Base-by-base conservation (phyloP, 2,113 vertebrate species). In the Rhineura floridana region DNA sequence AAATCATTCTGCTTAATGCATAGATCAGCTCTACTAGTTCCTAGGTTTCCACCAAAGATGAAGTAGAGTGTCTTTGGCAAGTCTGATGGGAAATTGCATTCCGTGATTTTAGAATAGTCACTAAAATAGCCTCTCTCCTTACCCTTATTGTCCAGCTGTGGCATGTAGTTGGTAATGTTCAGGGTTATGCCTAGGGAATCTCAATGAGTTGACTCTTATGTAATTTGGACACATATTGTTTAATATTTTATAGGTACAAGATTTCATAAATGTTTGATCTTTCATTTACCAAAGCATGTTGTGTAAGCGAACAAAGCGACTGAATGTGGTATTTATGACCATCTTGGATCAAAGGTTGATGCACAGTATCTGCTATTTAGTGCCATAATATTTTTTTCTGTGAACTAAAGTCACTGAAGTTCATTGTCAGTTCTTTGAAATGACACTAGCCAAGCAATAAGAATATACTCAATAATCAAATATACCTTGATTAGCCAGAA, bases 261-360 rank as follows among this genome's bases (percentile, higher is more conserved):
- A 4, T 50, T 79, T 67, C 46, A 79, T 69, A 79, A 50, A 67
- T 50, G 30, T 69, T 46, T 63, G 39, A 52, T 50, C 50, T 79
- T 39, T 69, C 3, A 52, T 50, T 67, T 48, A 30, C 13, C 3
- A 50, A 19, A n/a, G 44, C 36, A 90, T 79, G 2, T 13, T 46
- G 59, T 67, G 63, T 85, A 88, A 81, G 0, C 48, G 52, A 19
- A 15, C 86, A 87, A 88, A 33, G 19, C 36, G 65, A 84, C 19
- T 86, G 28, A 42, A 15, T 21, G 36, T 76, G 52, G 17, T 39
- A 23, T 88, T 88, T 84, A 88, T 79, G 59, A n/a, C 39, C 7
- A 48, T 33, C 75, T 17, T 46, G 44, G 8, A 19, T 91, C 72
- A 83, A 91, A 92, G 52, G 28, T 19, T 70, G 28, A 39, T 11